These are phyloP conservation scores for Chrysolina oricalcia DNA, from an alignment of 2,888 invertebrate species.

Conservation along the genomic window DNA sequence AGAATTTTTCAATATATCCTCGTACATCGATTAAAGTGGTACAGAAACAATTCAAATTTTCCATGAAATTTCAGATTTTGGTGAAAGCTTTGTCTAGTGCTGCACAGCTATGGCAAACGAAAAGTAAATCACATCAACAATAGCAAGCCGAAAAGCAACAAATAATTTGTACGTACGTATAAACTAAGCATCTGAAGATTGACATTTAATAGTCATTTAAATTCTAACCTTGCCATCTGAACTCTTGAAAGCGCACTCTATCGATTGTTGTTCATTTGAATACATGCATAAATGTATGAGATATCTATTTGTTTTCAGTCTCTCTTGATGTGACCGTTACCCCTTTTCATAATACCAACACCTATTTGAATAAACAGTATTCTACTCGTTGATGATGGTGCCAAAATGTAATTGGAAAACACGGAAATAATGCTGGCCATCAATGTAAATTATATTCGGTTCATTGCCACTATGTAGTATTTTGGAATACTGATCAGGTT, in stretches of 20 bases:
- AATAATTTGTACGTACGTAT: too few species aligned
- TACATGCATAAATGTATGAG: slow-evolving; percentile 27
- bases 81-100: too few species aligned
- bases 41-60: too few species aligned
- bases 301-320: slow-evolving; percentile 19
- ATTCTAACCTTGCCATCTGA: slow-evolving; percentile 8
- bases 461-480: background rate
- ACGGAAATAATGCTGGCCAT: background rate
- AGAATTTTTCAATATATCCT: too few species aligned
- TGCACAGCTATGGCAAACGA: too few species aligned
- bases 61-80: too few species aligned
- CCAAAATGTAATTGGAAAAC: background rate
- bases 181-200: too few species aligned
- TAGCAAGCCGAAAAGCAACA: too few species aligned
- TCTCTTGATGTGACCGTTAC: slow-evolving; percentile 13
- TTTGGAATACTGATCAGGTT: background rate
- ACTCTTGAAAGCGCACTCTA: slow-evolving; percentile 11
- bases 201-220: background rate
- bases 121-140: too few species aligned
- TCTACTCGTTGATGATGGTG: slow-evolving; percentile 12
- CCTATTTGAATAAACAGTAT: slow-evolving; percentile 10
- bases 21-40: too few species aligned
- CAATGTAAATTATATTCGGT: slow-evolving; percentile 1
- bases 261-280: slow-evolving; percentile 30
- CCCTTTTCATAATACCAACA: slow-evolving; percentile 8